These are phyloP conservation scores for Caenorhabditis plicata DNA, from an alignment of 2,888 invertebrate genomes.

Conservation along the genomic window DNA sequence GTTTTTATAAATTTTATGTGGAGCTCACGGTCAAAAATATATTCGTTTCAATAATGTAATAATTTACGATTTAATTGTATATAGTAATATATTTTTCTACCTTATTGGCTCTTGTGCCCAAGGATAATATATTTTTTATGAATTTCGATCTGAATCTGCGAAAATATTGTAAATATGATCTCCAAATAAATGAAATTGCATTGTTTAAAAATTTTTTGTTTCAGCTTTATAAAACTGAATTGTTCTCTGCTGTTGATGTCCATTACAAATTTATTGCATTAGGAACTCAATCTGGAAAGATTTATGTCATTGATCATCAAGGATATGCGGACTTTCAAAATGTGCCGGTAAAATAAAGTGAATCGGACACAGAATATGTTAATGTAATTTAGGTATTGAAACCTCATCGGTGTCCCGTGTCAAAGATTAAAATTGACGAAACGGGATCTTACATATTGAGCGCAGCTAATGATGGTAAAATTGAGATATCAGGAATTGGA, in stretches of 20 bases:
- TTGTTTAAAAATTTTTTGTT: too few species aligned
- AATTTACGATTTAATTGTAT: too few species aligned
- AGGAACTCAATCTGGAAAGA: slow-evolving; percentile 53
- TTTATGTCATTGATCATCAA: slow-evolving; percentile 60
- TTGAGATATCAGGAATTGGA: slow-evolving; percentile 80
- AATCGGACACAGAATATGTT: background rate
- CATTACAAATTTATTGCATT: slow-evolving; percentile 63
- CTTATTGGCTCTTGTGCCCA: too few species aligned
- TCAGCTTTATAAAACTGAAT: slow-evolving; percentile 35
- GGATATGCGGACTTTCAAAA: slow-evolving; percentile 53
- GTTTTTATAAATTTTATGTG: too few species aligned
- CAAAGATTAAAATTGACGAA: slow-evolving; percentile 88
- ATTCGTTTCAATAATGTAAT: too few species aligned
- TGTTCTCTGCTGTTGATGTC: slow-evolving; percentile 55
- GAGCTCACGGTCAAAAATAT: too few species aligned
- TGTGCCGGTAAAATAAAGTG: slow-evolving; percentile 27
- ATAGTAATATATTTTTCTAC: too few species aligned
- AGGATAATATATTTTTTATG: too few species aligned
- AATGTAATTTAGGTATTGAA: slow-evolving; percentile 42
- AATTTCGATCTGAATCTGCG: too few species aligned
- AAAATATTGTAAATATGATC: too few species aligned
- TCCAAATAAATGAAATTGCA: too few species aligned
- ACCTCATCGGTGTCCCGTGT: slow-evolving; percentile 74
- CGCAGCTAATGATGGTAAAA: slow-evolving; percentile 70
- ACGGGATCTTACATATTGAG: slow-evolving; percentile 88